Evolutionary conservation across 2,113 vertebrate genomes (phyloP).

Genomic region (Erpornis zantholeuca): DNA sequence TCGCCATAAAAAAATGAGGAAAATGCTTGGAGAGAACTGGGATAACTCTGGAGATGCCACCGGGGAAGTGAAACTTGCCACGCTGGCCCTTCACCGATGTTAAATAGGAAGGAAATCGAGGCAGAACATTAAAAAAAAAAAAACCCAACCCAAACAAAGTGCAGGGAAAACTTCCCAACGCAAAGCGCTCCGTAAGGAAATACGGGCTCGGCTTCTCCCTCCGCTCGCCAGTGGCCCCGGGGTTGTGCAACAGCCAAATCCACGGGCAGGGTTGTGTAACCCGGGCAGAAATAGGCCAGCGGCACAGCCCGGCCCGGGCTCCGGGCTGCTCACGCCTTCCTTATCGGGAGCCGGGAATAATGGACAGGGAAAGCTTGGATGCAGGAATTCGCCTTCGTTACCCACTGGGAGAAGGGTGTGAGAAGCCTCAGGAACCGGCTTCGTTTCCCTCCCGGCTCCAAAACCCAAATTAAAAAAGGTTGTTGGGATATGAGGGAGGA

Average conservation of each 20-base stretch:
- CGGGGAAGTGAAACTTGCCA: background rate
- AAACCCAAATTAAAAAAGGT: background rate
- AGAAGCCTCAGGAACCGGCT: background rate
- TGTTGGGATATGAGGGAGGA: background rate
- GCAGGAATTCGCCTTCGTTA: accelerated
- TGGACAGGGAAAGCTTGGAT: background rate
- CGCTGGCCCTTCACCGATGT: background rate
- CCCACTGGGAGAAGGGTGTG: background rate
- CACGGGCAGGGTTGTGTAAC: background rate
- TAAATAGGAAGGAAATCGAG: background rate
- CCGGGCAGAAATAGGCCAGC: background rate
- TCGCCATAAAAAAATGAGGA: accelerated
- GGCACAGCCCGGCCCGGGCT: background rate
- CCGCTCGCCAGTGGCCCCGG: background rate
- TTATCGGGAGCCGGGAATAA: background rate
- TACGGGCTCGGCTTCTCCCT: background rate
- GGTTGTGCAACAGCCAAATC: constrained; percentile 20
- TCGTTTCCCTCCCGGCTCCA: background rate
- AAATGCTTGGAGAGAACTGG: background rate
- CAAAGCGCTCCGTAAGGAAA: background rate
- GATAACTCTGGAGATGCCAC: accelerated
- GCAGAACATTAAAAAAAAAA: background rate
- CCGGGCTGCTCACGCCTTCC: background rate
- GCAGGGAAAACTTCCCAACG: background rate
- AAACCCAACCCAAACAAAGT: background rate